Base-by-base conservation (phyloP, 2,113 vertebrate species). In the Terrapene triunguis region DNA sequence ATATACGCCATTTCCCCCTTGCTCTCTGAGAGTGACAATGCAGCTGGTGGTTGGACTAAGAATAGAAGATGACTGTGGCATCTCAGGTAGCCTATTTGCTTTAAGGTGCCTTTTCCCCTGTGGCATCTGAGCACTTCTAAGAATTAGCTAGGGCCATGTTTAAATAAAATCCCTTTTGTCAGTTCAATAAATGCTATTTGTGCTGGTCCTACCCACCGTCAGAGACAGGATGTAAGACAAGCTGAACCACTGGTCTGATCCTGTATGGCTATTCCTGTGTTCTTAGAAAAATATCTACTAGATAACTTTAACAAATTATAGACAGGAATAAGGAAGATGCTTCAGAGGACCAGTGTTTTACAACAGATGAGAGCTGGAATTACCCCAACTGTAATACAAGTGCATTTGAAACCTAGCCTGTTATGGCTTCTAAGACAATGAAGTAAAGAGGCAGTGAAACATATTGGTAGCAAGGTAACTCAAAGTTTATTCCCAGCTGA, bases 381-480 rank as follows among this genome's bases (percentile, higher is more conserved):
- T 74, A 10, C 72, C 72, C 38, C 38, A 42, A 72, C 35, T 22
- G 38, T 74, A 74, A 83, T 59, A 55, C 89, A 80, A 88, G 32
- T 22, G 35, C 83, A 88, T 88, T 69, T 83, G 81, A 96, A 96
- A 83, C 47, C 54, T 88, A 74, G 84, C 78, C 74, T 89, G 72
- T 62, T 74, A n/a, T 54, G 42, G 53, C 88, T 95, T 74, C 85
- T 84, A 51, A 89, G 91, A 95, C 91, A 92, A 38, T 47, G 81
- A 82, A 55, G 93, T 65, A 97, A 97, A 95, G 95, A 29, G 92
- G 85, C 85, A 95, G 25, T 29, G 84, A 89, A 85, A 93, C 94
- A 87, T 94, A 94, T 35, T 88, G 42, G 42, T 76, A 96, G 87
- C 94, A 97, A 97, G 90, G 96, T 96, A 94, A 97, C 94, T 80